Conservation (phyloP, 2,797 vertebrate species). For the Hydrophis major region DNA sequence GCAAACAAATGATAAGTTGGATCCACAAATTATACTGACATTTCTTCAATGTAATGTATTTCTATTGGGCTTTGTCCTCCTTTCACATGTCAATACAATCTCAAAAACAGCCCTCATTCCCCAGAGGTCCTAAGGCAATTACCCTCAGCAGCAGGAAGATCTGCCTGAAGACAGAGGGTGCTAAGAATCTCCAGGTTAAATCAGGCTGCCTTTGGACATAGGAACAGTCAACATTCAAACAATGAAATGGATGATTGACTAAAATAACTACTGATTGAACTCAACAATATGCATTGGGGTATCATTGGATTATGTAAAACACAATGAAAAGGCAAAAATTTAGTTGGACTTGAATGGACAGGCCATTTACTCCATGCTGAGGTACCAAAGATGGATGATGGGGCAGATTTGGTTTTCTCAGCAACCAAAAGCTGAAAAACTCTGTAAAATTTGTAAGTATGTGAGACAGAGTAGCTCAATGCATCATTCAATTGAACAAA, state of each 20-base stretch:
- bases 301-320: no score
- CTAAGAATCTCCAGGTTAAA: not conserved
- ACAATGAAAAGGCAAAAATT: no score
- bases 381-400: no score
- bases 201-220: not conserved
- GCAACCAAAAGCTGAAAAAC: no score
- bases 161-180: not conserved
- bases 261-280: no score
- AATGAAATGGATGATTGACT: not conserved
- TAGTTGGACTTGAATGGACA: no score
- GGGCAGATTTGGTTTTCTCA: no score
- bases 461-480: no score
- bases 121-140: not conserved
- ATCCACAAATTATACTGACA: not conserved
- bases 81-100: not conserved
- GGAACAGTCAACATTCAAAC: not conserved
- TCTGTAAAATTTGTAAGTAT: no score
- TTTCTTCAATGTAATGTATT: not conserved
- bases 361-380: no score
- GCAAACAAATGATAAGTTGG: not conserved
- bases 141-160: not conserved
- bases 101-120: not conserved
- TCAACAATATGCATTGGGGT: no score
- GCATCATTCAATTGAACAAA: no score
- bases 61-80: not conserved